These are phyloP conservation scores for Bellardia pandia DNA, from an alignment of 2,888 invertebrate species.

Conservation along the genomic window DNA sequence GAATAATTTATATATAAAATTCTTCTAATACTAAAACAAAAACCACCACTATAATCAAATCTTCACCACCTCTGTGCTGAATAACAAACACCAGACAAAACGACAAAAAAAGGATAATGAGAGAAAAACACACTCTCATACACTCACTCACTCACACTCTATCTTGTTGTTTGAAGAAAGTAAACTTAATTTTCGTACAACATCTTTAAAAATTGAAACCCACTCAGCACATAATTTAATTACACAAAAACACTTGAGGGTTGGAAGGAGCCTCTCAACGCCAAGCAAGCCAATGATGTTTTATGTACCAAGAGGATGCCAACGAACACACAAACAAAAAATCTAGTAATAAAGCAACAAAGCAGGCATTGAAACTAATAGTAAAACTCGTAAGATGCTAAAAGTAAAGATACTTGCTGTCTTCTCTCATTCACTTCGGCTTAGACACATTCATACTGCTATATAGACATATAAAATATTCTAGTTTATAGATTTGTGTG, in stretches of 20 bases:
- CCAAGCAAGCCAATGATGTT: slow-evolving; percentile 68
- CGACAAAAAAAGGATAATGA: slow-evolving; percentile 1
- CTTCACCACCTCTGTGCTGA: slow-evolving; percentile 31
- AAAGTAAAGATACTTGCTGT: slow-evolving; percentile 26
- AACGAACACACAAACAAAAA: slow-evolving; percentile 21
- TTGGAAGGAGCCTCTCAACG: slow-evolving; percentile 61
- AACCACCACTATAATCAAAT: not conserved
- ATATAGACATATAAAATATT: slow-evolving; percentile 6
- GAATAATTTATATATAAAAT: no score
- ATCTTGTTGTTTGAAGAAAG: slow-evolving; percentile 42
- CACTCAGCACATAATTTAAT: slow-evolving; percentile 71
- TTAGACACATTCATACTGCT: not conserved
- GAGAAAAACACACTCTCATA: not conserved
- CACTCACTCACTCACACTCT: slow-evolving; percentile 10
- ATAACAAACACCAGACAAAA: not conserved
- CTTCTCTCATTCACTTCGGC: slow-evolving; percentile 2
- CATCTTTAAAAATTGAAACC: slow-evolving; percentile 67
- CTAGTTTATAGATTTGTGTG: not conserved
- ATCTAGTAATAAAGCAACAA: slow-evolving; percentile 53
- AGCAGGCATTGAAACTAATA: slow-evolving; percentile 51
- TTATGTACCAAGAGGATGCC: slow-evolving; percentile 46
- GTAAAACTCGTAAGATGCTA: not conserved
- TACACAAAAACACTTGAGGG: slow-evolving; percentile 71
- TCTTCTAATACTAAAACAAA: not conserved
- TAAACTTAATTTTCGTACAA: slow-evolving; percentile 68